Evolutionary conservation across 2,113 vertebrate species (phyloP).

Genomic region (Clarias macrocephalus): DNA sequence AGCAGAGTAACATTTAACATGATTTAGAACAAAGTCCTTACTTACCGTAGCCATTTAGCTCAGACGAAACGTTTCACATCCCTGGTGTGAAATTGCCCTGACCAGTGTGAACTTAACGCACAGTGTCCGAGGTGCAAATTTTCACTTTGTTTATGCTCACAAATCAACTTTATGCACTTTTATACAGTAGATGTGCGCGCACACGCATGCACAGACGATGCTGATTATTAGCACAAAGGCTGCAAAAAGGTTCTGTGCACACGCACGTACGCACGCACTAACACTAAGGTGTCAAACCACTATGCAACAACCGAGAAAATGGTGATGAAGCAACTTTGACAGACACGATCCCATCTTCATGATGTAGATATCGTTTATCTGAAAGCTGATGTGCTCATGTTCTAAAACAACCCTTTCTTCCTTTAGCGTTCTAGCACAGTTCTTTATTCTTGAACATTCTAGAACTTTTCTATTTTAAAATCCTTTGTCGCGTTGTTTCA

Average conservation of each 20-base stretch:
- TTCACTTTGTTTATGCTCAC: neutral
- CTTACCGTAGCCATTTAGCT: neutral
- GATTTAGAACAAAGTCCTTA: neutral
- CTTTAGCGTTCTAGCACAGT: neutral
- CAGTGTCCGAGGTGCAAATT: neutral
- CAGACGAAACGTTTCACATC: neutral
- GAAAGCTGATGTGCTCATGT: neutral
- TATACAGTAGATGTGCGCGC: neutral
- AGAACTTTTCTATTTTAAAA: too few species aligned
- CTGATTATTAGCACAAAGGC: conserved; percentile 92
- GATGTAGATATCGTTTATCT: neutral
- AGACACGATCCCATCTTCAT: neutral
- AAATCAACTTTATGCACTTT: neutral
- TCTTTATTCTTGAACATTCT: neutral
- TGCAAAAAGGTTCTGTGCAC: conserved; percentile 93
- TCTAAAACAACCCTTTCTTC: neutral
- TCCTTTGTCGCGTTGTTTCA: neutral
- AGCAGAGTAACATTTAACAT: too few species aligned
- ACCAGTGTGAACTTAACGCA: too few species aligned
- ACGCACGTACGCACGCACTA: neutral
- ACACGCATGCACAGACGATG: conserved; percentile 45
- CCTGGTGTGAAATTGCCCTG: neutral
- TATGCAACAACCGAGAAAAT: conserved; percentile 9
- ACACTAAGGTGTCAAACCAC: conserved; percentile 44
- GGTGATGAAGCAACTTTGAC: conserved; percentile 5